Percentiles rank a stretch among this genome's conserved stretches.
phyloP scores from a whole-genome alignment of 2,888 invertebrate species.

The Eupithecia subfuscata region DNA sequence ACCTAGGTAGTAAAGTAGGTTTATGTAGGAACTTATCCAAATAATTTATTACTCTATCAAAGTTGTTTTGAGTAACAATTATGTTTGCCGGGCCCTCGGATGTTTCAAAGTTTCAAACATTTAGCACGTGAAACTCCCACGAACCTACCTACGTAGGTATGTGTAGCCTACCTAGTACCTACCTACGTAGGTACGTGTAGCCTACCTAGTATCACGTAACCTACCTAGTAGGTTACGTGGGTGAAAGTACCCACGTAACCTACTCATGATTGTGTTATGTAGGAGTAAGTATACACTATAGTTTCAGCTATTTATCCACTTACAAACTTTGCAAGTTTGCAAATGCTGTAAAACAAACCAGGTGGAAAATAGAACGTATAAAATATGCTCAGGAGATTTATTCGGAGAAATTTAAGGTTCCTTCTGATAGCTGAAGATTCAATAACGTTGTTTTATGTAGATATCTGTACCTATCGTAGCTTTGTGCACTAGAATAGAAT shows the following conservation, averaged over 20 bases:
- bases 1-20: not conserved
- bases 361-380: constrained; percentile 31
- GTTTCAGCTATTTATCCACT: constrained; percentile 28
- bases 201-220: too few species aligned
- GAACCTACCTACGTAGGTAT: too few species aligned
- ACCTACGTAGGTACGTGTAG: too few species aligned
- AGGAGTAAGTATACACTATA: constrained; percentile 6
- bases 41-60: not conserved
- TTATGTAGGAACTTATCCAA: not conserved
- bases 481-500: not conserved
- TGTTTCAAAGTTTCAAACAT: not conserved
- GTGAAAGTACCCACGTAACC: not conserved
- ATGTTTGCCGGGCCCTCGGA: not conserved
- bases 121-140: not conserved
- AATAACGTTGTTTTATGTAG: not conserved
- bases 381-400: constrained; percentile 22
- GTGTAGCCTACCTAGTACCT: too few species aligned
- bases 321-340: constrained; percentile 36
- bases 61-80: not conserved
- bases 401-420: constrained; percentile 13
- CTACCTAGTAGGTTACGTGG: too few species aligned
- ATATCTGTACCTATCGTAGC: not conserved
- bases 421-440: constrained; percentile 8
- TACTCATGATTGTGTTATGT: constrained; percentile 16
- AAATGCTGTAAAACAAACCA: constrained; percentile 29